These are phyloP conservation scores for Pelosia muscerda DNA, from an alignment of 2,888 invertebrate genomes.

Conservation along the genomic window DNA sequence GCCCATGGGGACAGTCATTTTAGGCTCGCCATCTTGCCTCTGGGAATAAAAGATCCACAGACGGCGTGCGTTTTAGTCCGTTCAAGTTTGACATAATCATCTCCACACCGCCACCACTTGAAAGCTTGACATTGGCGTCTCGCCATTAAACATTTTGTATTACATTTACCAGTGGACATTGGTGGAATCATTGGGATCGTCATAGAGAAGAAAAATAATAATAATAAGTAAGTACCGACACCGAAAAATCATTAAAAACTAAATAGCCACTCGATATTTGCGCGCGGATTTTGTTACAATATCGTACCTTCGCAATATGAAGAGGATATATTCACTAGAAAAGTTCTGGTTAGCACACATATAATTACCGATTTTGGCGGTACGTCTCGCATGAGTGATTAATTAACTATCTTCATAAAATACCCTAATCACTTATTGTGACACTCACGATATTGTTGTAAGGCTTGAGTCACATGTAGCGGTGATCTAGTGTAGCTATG, in stretches of 20 bases:
- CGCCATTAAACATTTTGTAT: too few relatives aligned
- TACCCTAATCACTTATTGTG: conserved; percentile 20
- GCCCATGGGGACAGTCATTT: too few relatives aligned
- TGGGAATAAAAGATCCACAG: too few relatives aligned
- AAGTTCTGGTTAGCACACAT: conserved; percentile 1
- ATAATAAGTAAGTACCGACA: neutral
- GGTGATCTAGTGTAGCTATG: neutral
- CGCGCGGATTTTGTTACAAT: neutral
- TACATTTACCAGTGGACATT: too few relatives aligned
- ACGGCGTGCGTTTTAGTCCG: too few relatives aligned
- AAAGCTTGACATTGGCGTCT: too few relatives aligned
- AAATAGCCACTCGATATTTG: neutral
- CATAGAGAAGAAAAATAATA: too few relatives aligned
- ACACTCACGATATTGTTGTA: conserved; percentile 9
- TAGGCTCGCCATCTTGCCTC: neutral
- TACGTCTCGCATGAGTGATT: conserved; percentile 21
- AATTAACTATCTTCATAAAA: conserved; percentile 14
- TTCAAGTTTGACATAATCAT: too few relatives aligned
- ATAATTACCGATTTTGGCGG: conserved; percentile 5
- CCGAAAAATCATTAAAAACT: too few relatives aligned
- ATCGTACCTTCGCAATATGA: neutral
- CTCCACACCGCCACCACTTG: too few relatives aligned
- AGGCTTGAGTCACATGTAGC: neutral
- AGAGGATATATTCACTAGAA: neutral
- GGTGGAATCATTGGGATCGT: too few relatives aligned